These are phyloP conservation scores for Thamnophis sirtalis DNA, from an alignment of 2,113 vertebrate species.

Conservation along the genomic window DNA sequence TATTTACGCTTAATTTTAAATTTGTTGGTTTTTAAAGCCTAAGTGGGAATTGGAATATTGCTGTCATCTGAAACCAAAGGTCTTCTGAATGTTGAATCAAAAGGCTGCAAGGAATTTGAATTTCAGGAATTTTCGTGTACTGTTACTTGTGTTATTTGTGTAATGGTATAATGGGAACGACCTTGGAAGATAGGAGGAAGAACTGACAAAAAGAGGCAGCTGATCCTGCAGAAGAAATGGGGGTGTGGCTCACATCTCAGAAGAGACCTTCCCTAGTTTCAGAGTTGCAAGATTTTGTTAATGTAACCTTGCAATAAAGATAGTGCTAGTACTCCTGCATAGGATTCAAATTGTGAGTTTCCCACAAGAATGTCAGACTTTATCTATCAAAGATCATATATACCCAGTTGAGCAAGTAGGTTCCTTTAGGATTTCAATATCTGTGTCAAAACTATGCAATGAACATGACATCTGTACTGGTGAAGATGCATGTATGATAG, in stretches of 20 bases:
- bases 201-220: not conserved
- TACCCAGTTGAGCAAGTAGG: not conserved
- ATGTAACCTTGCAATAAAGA: no score
- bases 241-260: not conserved
- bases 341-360: not conserved
- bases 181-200: not conserved
- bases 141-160: not conserved
- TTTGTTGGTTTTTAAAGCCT: not conserved
- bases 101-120: not conserved
- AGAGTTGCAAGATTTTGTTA: no score
- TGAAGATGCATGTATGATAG: not conserved
- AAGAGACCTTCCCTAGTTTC: not conserved
- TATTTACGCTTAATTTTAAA: not conserved
- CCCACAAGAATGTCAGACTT: not conserved
- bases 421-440: not conserved
- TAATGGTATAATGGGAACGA: not conserved
- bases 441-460: not conserved
- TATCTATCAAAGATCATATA: not conserved
- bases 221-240: not conserved
- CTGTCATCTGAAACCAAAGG: not conserved
- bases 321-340: no score
- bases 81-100: not conserved
- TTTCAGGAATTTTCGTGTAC: not conserved
- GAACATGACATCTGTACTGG: not conserved
- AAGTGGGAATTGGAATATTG: not conserved